Evolutionary conservation across 2,797 vertebrate genomes (phyloP).

Genomic region (Phataginus tricuspis): DNA sequence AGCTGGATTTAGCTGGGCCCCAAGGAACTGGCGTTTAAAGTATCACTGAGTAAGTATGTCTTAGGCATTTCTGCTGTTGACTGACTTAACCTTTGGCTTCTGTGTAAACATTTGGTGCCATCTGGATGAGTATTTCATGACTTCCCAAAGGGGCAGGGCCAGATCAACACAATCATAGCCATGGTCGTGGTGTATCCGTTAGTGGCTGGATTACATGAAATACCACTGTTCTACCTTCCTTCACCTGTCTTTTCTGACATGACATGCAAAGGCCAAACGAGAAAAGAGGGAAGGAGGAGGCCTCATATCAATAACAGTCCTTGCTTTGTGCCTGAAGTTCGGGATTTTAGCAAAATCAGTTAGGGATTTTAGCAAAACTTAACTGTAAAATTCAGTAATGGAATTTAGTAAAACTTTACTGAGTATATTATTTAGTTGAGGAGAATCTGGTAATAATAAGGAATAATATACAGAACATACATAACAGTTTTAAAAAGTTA

Average conservation of each 20-base stretch:
- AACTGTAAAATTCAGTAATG: too few relatives aligned
- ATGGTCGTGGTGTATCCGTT: slow-evolving; percentile 78
- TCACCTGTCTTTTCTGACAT: slow-evolving; percentile 83
- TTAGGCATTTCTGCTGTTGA: slow-evolving; percentile 81
- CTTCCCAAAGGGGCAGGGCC: slow-evolving; percentile 78
- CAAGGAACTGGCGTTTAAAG: slow-evolving; percentile 84
- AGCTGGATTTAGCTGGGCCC: slow-evolving; percentile 80
- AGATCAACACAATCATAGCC: slow-evolving; percentile 79
- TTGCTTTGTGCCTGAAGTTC: slow-evolving; percentile 34
- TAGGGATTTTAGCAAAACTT: slow-evolving; percentile 58
- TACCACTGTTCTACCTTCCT: slow-evolving; percentile 72
- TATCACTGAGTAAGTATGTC: slow-evolving; percentile 86
- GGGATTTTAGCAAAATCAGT: slow-evolving; percentile 57
- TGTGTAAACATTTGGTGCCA: slow-evolving; percentile 86
- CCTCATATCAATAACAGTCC: slow-evolving; percentile 61
- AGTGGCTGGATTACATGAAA: slow-evolving; percentile 74
- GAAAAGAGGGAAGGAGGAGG: background rate
- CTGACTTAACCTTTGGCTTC: slow-evolving; percentile 84
- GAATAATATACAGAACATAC: background rate
- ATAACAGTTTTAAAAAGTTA: background rate
- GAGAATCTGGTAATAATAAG: background rate
- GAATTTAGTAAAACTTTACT: slow-evolving; percentile 46
- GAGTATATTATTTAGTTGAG: background rate
- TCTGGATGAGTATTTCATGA: slow-evolving; percentile 85
- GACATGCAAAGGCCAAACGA: slow-evolving; percentile 66